A percentile compares a stretch with the other conserved stretches of the same genome.
Evolutionary conservation across 1,140 invertebrate genomes (phyloP).

Genomic region (Nixonia krombeini): DNA sequence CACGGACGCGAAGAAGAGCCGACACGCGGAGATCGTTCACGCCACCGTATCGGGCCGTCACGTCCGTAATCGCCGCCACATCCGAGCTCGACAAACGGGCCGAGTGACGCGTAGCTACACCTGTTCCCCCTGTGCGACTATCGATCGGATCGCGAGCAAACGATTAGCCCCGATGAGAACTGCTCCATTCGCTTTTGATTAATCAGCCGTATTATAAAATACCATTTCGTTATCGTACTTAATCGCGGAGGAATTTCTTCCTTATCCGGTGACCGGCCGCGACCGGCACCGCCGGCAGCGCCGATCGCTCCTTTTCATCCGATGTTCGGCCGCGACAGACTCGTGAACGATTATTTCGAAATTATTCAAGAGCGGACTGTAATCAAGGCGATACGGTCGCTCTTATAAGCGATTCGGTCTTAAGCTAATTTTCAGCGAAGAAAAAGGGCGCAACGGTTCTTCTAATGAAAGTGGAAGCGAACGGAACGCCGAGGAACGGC

Average conservation of each 20-base stretch:
- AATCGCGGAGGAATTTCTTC: too few relatives aligned
- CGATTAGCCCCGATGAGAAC: background rate
- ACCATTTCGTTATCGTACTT: too few relatives aligned
- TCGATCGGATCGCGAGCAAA: too few relatives aligned
- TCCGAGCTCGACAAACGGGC: constrained; percentile 8
- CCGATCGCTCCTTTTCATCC: too few relatives aligned
- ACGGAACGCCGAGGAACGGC: too few relatives aligned
- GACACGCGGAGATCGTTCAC: background rate
- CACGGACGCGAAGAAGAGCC: constrained; percentile 31
- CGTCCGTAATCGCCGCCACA: constrained; percentile 11
- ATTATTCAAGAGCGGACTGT: constrained; percentile 7
- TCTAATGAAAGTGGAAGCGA: background rate
- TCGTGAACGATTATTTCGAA: constrained; percentile 16
- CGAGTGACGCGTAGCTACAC: too few relatives aligned
- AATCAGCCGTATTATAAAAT: too few relatives aligned
- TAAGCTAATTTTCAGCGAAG: background rate
- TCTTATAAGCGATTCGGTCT: background rate
- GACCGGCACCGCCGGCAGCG: too few relatives aligned
- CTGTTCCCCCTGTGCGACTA: too few relatives aligned
- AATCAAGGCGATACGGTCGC: constrained; percentile 17
- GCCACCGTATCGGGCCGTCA: background rate
- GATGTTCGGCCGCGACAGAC: constrained; percentile 5
- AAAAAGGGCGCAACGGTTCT: background rate
- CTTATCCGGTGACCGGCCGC: too few relatives aligned
- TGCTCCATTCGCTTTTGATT: background rate